These are phyloP conservation scores for Nestor notabilis DNA, from an alignment of 2,113 vertebrate genomes.

Conservation along the genomic window DNA sequence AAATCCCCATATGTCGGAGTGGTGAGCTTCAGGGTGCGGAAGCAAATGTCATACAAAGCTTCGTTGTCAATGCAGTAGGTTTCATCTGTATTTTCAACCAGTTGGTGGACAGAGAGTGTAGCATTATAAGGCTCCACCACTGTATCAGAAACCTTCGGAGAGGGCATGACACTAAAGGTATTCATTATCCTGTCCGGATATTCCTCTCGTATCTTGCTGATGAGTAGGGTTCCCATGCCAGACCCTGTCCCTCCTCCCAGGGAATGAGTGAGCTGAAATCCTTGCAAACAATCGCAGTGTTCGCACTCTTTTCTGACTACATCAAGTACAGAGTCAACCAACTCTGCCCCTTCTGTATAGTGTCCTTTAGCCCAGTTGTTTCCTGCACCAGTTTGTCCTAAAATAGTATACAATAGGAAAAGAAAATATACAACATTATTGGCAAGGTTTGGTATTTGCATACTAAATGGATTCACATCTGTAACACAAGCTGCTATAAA, in stretches of 20 bases:
- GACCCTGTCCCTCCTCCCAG: slow-evolving; percentile 90
- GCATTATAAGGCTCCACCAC: slow-evolving; percentile 97
- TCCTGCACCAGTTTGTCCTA: slow-evolving; percentile 93
- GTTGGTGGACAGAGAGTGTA: slow-evolving; percentile 90
- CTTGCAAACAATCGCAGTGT: slow-evolving; percentile 91
- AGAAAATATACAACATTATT: not conserved
- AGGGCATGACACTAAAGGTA: slow-evolving; percentile 95
- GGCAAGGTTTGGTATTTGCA: not conserved
- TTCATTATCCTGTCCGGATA: slow-evolving; percentile 95
- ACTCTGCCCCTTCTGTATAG: slow-evolving; percentile 93
- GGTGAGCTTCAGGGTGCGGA: slow-evolving; percentile 91
- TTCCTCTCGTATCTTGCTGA: slow-evolving; percentile 94
- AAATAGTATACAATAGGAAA: not conserved
- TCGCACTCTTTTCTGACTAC: slow-evolving; percentile 91
- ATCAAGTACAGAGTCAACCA: slow-evolving; percentile 90
- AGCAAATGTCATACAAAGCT: slow-evolving; percentile 94
- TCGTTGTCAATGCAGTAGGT: slow-evolving; percentile 98
- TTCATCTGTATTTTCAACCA: slow-evolving; percentile 94
- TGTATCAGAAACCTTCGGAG: slow-evolving; percentile 94
- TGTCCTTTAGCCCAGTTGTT: slow-evolving; percentile 98
- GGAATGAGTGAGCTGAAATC: slow-evolving; percentile 89
- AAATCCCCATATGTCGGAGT: slow-evolving; percentile 92
- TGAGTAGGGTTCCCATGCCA: slow-evolving; percentile 93
- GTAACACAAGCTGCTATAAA: not conserved
- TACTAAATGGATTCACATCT: not conserved